Conservation (phyloP, 2,797 vertebrate species). For the Antrozous pallidus region DNA sequence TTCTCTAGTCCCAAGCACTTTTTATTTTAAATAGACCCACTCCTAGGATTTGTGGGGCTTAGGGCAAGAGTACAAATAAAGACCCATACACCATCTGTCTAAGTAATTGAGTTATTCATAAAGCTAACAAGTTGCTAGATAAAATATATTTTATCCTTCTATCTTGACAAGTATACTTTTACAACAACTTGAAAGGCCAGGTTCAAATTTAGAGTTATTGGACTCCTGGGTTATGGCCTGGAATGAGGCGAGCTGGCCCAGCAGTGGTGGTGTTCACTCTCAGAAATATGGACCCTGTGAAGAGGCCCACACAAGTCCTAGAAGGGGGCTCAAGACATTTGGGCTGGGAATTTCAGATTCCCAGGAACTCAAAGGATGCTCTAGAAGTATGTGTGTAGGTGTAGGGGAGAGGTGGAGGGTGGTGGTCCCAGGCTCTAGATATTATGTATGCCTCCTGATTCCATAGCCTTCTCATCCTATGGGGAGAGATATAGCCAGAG, state of each 20-base stretch:
- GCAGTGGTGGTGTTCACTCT: neutral
- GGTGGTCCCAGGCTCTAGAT: neutral
- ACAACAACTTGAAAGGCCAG: neutral
- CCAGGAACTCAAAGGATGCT: neutral
- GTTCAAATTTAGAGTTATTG: neutral
- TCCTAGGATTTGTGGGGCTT: neutral
- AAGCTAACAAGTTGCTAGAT: neutral
- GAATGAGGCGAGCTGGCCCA: neutral
- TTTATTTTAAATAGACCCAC: slow-evolving; percentile 24
- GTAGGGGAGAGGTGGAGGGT: no score
- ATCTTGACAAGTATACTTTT: neutral
- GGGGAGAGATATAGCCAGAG: neutral
- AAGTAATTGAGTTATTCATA: neutral
- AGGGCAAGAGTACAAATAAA: neutral
- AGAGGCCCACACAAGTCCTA: neutral
- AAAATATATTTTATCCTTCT: neutral
- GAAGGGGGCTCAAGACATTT: neutral
- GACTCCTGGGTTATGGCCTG: neutral
- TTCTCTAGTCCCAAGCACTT: neutral
- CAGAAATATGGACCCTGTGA: neutral
- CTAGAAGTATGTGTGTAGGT: neutral
- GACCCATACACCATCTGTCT: neutral
- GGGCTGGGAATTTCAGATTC: neutral
- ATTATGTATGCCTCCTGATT: neutral
- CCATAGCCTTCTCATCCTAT: neutral